A percentile compares a stretch with the other conserved stretches of the same genome.
Evolutionary conservation across 2,797 vertebrate genomes (phyloP).

Genomic region (Vultur gryphus): DNA sequence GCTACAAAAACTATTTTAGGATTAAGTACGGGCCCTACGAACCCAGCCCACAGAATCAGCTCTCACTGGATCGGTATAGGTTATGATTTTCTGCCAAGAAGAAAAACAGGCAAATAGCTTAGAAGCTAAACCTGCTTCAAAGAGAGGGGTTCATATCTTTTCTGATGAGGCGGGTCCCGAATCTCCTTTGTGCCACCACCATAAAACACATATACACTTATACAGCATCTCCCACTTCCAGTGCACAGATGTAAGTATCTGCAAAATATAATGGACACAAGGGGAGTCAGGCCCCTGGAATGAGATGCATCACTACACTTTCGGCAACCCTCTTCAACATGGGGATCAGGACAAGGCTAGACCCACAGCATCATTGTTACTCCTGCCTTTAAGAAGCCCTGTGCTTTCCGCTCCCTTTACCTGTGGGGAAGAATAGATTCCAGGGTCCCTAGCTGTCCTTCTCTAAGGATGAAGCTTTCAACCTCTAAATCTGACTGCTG

Average conservation of each 20-base stretch:
- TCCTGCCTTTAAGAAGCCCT: background rate
- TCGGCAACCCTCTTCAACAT: background rate
- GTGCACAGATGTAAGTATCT: background rate
- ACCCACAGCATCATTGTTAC: background rate
- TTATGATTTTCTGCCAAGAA: background rate
- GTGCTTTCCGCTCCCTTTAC: slow-evolving; percentile 18
- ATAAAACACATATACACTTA: background rate
- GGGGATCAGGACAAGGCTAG: background rate
- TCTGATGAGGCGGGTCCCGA: background rate
- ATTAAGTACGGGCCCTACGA: background rate
- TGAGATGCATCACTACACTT: background rate
- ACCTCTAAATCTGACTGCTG: slow-evolving; percentile 28
- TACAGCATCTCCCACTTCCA: background rate
- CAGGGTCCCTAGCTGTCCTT: slow-evolving; percentile 31
- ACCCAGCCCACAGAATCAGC: background rate
- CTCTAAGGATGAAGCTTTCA: slow-evolving; percentile 42
- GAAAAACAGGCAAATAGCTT: background rate
- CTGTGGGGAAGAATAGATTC: background rate
- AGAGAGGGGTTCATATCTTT: background rate
- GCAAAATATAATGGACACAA: background rate
- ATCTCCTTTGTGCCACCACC: background rate
- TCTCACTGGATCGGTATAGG: background rate
- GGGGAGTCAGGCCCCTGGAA: background rate
- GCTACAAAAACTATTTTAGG: slow-evolving; percentile 40
- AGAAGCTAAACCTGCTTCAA: background rate